phyloP scores from a whole-genome alignment of 2,888 invertebrate species.

The Oegoconia quadripuncta region DNA sequence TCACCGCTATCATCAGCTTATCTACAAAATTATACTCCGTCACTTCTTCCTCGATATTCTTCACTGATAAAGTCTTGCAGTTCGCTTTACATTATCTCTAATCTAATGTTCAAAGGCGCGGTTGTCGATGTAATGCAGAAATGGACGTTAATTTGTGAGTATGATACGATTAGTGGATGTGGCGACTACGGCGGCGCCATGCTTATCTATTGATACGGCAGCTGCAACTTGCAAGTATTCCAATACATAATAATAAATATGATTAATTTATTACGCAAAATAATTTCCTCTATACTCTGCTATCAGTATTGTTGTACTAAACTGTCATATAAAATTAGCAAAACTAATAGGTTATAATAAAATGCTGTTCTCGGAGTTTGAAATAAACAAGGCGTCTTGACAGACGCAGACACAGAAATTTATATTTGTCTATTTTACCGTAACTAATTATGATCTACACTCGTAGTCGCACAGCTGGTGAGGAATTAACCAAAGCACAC shows the following conservation, averaged over 20 bases:
- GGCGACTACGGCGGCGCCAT: conserved; percentile 40
- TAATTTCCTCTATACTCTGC: background rate
- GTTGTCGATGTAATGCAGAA: conserved; percentile 47
- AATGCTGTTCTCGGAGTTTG: too few relatives aligned
- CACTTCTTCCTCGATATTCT: conserved; percentile 26
- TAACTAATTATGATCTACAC: too few relatives aligned
- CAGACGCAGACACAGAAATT: too few relatives aligned
- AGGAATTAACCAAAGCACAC: too few relatives aligned
- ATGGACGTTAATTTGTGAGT: conserved; percentile 43
- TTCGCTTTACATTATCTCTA: conserved; percentile 45
- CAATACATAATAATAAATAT: conserved; percentile 9
- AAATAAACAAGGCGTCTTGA: too few relatives aligned
- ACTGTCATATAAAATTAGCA: background rate
- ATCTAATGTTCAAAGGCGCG: conserved; percentile 40
- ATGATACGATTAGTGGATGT: conserved; percentile 48
- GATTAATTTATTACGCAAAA: conserved; percentile 7
- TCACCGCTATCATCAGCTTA: conserved; percentile 16
- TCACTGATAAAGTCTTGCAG: conserved; percentile 44
- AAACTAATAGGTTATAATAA: conserved; percentile 19
- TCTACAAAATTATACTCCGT: conserved; percentile 26
- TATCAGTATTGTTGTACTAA: background rate
- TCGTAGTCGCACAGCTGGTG: too few relatives aligned
- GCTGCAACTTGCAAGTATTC: conserved; percentile 5
- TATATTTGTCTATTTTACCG: too few relatives aligned
- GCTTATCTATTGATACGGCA: conserved; percentile 33